A percentile compares a stretch with the other conserved stretches of the same genome.
phyloP scores from a whole-genome alignment of 2,113 vertebrate genomes.

The Candoia aspera region DNA sequence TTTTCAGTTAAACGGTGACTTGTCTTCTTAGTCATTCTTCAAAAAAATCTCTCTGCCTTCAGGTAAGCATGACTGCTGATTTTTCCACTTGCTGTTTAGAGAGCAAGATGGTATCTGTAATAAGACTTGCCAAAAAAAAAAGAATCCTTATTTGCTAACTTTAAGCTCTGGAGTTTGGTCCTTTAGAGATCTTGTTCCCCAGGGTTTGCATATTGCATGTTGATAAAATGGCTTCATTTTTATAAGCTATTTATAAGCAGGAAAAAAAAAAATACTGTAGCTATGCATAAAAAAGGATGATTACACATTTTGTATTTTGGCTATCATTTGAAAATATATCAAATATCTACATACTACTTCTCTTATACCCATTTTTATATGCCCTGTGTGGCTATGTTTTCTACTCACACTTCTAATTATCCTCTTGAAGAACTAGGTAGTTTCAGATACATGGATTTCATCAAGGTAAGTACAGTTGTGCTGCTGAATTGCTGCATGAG shows the following conservation, averaged over 20 bases:
- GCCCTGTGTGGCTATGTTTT: neutral
- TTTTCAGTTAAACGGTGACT: neutral
- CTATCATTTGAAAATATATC: neutral
- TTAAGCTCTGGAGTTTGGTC: neutral
- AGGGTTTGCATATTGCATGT: neutral
- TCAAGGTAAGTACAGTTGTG: neutral
- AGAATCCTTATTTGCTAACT: neutral
- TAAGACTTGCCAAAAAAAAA: neutral
- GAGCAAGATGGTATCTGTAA: neutral
- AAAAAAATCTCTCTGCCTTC: neutral
- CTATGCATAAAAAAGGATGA: neutral
- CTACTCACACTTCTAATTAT: neutral
- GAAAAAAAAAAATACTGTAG: too few species aligned
- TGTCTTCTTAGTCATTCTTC: neutral
- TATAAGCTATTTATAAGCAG: neutral
- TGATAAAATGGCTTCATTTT: neutral
- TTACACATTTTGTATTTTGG: neutral
- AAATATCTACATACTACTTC: neutral
- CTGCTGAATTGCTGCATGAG: neutral
- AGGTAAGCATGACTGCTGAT: neutral
- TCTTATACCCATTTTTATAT: neutral
- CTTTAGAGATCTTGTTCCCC: conserved; percentile 1
- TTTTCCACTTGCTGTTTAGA: neutral
- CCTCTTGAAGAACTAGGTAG: neutral
- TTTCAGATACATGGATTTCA: neutral